Percentiles rank a stretch among this genome's conserved stretches.
phyloP scores from a whole-genome alignment of 2,797 vertebrate species.

The Anguilla marmorata region DNA sequence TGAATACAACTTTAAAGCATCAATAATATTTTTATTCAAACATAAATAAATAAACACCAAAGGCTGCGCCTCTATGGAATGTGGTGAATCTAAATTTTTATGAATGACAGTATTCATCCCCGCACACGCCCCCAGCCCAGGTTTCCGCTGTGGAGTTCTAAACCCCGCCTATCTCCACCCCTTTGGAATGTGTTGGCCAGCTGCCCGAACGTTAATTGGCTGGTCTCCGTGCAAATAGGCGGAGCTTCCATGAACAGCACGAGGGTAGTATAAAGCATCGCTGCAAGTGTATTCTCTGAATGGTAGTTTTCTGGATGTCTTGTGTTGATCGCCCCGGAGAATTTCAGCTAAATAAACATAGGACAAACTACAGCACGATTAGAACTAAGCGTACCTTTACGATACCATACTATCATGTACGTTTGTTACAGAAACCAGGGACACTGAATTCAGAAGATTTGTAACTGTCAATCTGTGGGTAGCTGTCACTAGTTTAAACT shows the following conservation, averaged over 20 bases:
- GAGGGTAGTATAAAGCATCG: conserved; percentile 62
- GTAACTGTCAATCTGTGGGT: neutral
- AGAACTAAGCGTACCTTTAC: neutral
- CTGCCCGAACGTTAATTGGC: conserved; percentile 66
- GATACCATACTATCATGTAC: neutral
- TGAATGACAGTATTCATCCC: conserved; percentile 81
- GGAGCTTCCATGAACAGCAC: conserved; percentile 49
- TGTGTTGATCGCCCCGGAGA: neutral
- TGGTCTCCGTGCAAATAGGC: conserved; percentile 49
- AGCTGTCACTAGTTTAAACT: neutral
- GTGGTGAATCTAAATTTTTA: conserved; percentile 74
- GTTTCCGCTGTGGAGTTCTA: conserved; percentile 13
- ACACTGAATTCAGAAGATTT: neutral
- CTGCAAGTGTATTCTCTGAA: conserved; percentile 29
- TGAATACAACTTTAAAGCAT: conserved; percentile 72
- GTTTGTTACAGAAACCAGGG: neutral
- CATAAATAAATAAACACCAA: conserved; percentile 70
- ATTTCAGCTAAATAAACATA: neutral
- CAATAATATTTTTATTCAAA: conserved; percentile 66
- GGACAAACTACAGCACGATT: neutral
- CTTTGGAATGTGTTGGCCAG: conserved; percentile 48
- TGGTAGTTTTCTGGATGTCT: neutral
- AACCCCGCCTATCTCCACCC: conserved; percentile 43
- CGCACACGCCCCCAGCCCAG: conserved; percentile 58
- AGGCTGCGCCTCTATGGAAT: conserved; percentile 68